These are phyloP conservation scores for Eremobia ochroleuca DNA, from an alignment of 2,888 invertebrate species.

Conservation along the genomic window DNA sequence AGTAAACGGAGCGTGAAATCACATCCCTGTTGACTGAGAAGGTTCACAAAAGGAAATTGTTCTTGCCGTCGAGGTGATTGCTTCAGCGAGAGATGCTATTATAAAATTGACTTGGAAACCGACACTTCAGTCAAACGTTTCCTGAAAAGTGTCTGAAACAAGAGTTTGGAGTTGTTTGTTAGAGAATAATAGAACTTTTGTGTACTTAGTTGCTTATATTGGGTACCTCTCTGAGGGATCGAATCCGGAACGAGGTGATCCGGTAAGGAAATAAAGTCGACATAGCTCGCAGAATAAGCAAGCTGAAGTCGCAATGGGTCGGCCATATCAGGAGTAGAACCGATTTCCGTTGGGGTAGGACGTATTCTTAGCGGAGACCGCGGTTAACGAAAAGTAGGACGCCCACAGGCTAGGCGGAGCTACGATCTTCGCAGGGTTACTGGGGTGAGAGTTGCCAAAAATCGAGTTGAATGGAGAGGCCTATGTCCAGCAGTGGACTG, in stretches of 20 bases:
- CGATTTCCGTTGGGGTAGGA: not conserved
- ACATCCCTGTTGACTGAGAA: conserved; percentile 76
- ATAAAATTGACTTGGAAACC: conserved; percentile 57
- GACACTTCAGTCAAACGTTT: conserved; percentile 68
- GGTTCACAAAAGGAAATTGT: conserved; percentile 78
- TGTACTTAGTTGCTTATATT: not conserved
- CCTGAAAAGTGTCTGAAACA: conserved; percentile 5
- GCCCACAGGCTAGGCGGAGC: not conserved
- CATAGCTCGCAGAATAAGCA: not conserved
- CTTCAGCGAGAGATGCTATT: conserved; percentile 69
- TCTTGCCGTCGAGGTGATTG: conserved; percentile 73
- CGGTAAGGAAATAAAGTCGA: not conserved
- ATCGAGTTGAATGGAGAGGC: not conserved
- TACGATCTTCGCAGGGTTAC: not conserved
- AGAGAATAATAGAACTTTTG: conserved; percentile 3
- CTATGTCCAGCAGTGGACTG: not conserved
- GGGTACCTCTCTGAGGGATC: not conserved
- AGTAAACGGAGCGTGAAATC: conserved; percentile 78
- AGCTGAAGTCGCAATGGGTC: not conserved
- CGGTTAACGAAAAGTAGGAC: not conserved
- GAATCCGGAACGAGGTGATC: not conserved
- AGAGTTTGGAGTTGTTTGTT: conserved; percentile 3
- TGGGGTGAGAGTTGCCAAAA: not conserved
- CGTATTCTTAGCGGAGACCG: not conserved
- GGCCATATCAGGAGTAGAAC: not conserved